A percentile compares a stretch with the other conserved stretches of the same genome.
These are phyloP conservation scores for Eupithecia insigniata DNA, from an alignment of 2,888 invertebrate genomes.

Conservation along the genomic window DNA sequence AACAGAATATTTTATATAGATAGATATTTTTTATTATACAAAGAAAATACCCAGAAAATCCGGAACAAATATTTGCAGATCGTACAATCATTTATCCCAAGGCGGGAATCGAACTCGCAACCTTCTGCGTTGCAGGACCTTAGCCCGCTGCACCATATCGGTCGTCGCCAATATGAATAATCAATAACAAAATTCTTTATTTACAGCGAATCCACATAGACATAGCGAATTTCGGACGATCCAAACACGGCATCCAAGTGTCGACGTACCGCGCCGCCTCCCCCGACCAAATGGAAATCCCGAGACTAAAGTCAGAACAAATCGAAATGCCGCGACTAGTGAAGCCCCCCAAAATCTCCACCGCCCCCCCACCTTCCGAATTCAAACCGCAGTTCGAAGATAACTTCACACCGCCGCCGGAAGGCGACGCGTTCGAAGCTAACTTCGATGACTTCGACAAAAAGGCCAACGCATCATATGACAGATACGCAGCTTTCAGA, in stretches of 20 bases:
- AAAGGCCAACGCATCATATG: conserved; percentile 86
- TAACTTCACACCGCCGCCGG: conserved; percentile 80
- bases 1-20: too few relatives aligned
- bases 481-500: conserved; percentile 94
- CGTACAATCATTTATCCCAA: too few relatives aligned
- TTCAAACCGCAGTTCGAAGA: conserved; percentile 86
- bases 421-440: conserved; percentile 85
- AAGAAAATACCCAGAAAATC: too few relatives aligned
- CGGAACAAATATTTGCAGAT: too few relatives aligned
- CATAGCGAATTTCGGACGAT: background rate
- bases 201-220: conserved; percentile 74
- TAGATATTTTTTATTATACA: too few relatives aligned
- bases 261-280: background rate
- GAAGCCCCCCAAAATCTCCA: conserved; percentile 20
- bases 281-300: background rate
- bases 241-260: background rate
- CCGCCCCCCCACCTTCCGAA: conserved; percentile 49
- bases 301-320: background rate
- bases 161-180: too few relatives aligned
- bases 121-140: too few relatives aligned
- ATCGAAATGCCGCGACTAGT: background rate
- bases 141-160: too few relatives aligned
- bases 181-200: background rate
- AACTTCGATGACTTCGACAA: conserved; percentile 87
- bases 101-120: too few relatives aligned